Base-by-base conservation (phyloP, 2,888 invertebrate species). In the Laspeyria flexula region DNA sequence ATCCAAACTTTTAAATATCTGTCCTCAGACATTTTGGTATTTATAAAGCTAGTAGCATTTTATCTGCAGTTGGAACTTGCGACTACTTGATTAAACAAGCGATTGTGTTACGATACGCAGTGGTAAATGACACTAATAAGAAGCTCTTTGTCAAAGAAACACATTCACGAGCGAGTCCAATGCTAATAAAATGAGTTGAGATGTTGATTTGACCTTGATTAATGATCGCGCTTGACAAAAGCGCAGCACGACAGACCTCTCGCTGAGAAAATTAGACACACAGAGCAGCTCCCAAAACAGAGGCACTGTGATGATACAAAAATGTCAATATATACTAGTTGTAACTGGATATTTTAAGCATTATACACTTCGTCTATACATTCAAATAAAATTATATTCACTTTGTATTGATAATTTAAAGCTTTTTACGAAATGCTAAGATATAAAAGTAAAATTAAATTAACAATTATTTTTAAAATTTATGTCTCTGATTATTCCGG, bases 181-280 rank as follows among this genome's bases (percentile, higher is more conserved):
- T 81, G 73, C 68, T 77, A 81, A 82, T 76, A 77, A 79, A 75
- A 75, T 70, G 71, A 55, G 59, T 65, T 62, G 61, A 69, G 73
- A 69, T 55, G 70, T 71, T 84, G 83, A 88, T 85, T 82, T 79
- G 85, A 78, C 65, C 76, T 75, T 90, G 90, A 92, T 92, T 90
- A 85, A 91, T 92, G 89, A 79, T 60, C 47, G 49, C 43, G 60
- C 66, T 78, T 83, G 85, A 89, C 84, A 88, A 88, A 77, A 70
- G 80, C 89, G 1, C 90, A 88, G 88, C 89, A 77, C 59, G 90
- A 75, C 49, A 54, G 73, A 76, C 66, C 77, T 71, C 90, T 81
- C 54, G 86, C 87, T 86, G 89, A 13, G 88, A 69, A 79, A 83
- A 88, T 90, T 88, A 75, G 86, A 78, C 77, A 78, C 77, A 78